Evolutionary conservation across 2,797 vertebrate species (phyloP).

Genomic region (Sardinella longiceps): DNA sequence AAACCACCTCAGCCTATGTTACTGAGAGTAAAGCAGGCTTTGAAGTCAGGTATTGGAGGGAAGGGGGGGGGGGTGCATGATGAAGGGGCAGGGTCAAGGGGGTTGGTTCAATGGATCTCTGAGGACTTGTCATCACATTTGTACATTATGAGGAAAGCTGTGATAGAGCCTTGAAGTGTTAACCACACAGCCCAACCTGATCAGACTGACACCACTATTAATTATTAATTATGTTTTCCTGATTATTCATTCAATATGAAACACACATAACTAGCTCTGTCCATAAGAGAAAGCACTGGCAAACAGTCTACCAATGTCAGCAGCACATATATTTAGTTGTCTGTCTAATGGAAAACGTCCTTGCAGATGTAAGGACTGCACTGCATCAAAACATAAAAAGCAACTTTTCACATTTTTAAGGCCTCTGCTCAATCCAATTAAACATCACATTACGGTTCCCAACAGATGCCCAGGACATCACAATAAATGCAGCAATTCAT

Average conservation of each 20-base stretch:
- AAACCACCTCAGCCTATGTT: not conserved
- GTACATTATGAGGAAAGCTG: not conserved
- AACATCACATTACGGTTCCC: not conserved
- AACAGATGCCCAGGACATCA: not conserved
- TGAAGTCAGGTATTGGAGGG: too few species aligned
- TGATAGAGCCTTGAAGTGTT: not conserved
- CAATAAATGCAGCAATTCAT: not conserved
- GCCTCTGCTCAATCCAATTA: conserved; percentile 4
- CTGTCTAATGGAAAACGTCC: not conserved
- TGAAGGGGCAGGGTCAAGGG: too few species aligned
- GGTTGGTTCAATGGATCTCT: too few species aligned
- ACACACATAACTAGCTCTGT: not conserved
- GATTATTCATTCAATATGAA: not conserved
- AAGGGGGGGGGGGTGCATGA: too few species aligned
- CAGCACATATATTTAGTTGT: not conserved
- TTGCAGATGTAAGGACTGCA: not conserved
- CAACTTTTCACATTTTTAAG: not conserved
- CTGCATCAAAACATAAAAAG: not conserved
- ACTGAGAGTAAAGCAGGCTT: not conserved
- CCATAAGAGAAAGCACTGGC: not conserved
- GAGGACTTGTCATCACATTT: not conserved
- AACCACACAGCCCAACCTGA: not conserved
- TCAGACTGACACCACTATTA: not conserved
- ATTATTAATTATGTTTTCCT: too few species aligned
- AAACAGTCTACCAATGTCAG: not conserved